Percentiles rank a stretch among this genome's conserved stretches.
Evolutionary conservation across 2,888 invertebrate species (phyloP).

Genomic region (Phaonia tiefii): DNA sequence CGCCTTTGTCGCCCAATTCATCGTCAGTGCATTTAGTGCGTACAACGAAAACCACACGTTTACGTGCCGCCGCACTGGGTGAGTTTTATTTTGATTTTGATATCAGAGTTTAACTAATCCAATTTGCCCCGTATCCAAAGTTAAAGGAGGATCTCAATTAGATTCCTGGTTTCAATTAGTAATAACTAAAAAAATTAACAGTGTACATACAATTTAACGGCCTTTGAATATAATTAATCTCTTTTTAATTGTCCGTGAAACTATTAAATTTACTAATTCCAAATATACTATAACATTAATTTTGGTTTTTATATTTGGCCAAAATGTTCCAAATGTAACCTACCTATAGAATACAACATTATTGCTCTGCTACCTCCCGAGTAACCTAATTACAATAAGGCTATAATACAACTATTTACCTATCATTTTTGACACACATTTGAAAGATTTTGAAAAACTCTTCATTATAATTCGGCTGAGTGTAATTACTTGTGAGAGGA

Average conservation of each 20-base stretch:
- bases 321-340: background rate
- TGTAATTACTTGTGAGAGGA: no score
- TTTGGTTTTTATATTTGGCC: background rate
- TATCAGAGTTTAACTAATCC: conserved; percentile 8
- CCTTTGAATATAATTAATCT: conserved; percentile 23
- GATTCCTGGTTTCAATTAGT: background rate
- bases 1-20: conserved; percentile 63
- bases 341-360: conserved; percentile 17
- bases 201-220: no score
- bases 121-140: background rate
- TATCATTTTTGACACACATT: background rate
- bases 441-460: background rate
- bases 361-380: background rate
- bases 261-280: conserved; percentile 19
- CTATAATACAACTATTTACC: background rate
- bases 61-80: conserved; percentile 85
- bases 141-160: background rate
- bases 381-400: conserved; percentile 11
- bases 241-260: conserved; percentile 33
- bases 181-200: conserved; percentile 29
- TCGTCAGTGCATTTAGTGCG: conserved; percentile 81
- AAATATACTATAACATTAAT: background rate
- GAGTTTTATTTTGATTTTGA: conserved; percentile 70
- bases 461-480: no score
- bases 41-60: conserved; percentile 87